Conservation (phyloP, 2,113 vertebrate genomes). For the Scalopus aquaticus region DNA sequence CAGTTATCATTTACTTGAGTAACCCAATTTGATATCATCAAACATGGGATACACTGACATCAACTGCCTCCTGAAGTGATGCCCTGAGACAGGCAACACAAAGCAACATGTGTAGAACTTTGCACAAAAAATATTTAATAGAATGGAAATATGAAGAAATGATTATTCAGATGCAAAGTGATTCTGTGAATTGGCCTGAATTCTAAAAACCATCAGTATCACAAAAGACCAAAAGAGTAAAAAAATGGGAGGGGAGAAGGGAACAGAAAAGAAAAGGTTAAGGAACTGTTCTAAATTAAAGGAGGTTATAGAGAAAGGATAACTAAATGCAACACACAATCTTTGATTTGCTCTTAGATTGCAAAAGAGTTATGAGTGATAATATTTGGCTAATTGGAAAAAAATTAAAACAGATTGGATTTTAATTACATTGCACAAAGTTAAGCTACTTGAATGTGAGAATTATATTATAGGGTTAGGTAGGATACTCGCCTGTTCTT, state of each 20-base stretch:
- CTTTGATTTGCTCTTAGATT: not conserved
- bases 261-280: not conserved
- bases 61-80: not conserved
- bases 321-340: not conserved
- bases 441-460: not conserved
- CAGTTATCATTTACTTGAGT: not conserved
- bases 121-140: not conserved
- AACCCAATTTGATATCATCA: constrained; percentile 37
- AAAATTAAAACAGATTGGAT: not conserved
- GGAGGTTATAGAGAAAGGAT: not conserved
- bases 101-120: not conserved
- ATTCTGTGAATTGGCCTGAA: not conserved
- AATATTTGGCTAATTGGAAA: not conserved
- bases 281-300: not conserved
- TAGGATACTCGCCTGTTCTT: not conserved
- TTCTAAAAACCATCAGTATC: not conserved
- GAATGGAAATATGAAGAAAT: not conserved
- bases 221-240: not conserved
- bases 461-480: not conserved
- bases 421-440: not conserved
- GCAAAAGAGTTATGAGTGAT: not conserved
- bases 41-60: not conserved
- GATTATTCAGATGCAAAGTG: not conserved
- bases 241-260: not conserved
- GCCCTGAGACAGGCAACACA: not conserved